Evolutionary conservation across 2,797 vertebrate species (phyloP), one percentile per base, ranked within the genome.

Genomic region (Diglossa cyanea): DNA sequence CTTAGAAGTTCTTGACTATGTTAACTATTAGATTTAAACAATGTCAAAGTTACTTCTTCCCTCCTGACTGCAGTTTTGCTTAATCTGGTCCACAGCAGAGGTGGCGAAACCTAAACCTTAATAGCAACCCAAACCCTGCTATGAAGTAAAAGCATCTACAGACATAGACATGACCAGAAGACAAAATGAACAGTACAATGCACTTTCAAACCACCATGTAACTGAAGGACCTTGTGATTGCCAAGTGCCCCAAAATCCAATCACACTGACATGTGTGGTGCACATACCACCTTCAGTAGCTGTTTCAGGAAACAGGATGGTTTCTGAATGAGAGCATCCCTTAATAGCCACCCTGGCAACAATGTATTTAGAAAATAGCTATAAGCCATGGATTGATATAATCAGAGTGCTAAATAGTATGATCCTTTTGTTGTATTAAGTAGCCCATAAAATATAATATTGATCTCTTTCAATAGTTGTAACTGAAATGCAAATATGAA

Each of bases 101-200:
- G 11, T 53, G 47, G 16, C 17, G 63, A 8, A 92, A 42, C 30
- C 39, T 74, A 45, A 45, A 45, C 44, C 44, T 45, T 23, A 23
- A 45, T 4, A 45, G 25, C 58, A 73, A 1, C 16, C 8, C 58
- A 85, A 80, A 50, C 3, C 4, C 20, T 72, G 17, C 53, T 30
- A 9, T 28, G 48, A 68, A 67, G 37, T 82, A 72, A 71, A 48
- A 94, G 48, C 37, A 61, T 86, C 81, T 96, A 96, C 96, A 97
- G 97, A 95, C 92, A 95, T 19, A 94, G 95, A 97, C 96, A 91
- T 35, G 90, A 97, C 97, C 97, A 81, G 96, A 63, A 96, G 96
- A 98, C 97, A 97, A 98, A 98, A 97, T 96, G 92, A 97, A 91
- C 96, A 96, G 95, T 94, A 95, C 82, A 90, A 85, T 96, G 94